Evolutionary conservation across 2,888 invertebrate species (phyloP), one percentile per base, ranked within the genome.

Genomic region (Parapristionchus giblindavisi): DNA sequence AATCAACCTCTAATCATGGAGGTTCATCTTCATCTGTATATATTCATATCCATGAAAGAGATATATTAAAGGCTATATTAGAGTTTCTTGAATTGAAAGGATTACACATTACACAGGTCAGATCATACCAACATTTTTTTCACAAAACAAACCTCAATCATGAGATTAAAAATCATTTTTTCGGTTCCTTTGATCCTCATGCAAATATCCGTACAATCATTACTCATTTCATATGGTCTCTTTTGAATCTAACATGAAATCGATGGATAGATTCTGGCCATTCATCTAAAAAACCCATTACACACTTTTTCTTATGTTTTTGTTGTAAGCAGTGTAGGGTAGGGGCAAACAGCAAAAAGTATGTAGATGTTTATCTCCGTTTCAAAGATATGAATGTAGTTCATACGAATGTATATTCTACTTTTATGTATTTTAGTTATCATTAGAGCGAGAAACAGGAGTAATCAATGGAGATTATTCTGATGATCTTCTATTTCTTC

Each of bases 391-490:
- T n/a, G n/a, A n/a, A n/a, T n/a, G n/a, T n/a, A n/a, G n/a, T n/a
- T n/a, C n/a, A n/a, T n/a, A n/a, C n/a, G n/a, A n/a, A n/a, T n/a
- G n/a, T n/a, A n/a, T n/a, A n/a, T n/a, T n/a, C n/a, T n/a, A n/a
- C 29, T 34, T 58, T 17, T 32, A 3, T 27, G 14, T 61, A 6
- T 78, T 83, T 74, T 76, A 87, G 87, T 66, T 88, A 11, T 82
- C 88, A 71, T 90, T 97, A 78, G 96, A 97, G 90, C 92, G 96
- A 70, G 97, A 97, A 90, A 94, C 96, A 0, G 96, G 96, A 68
- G 93, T 95, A 79, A 94, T 95, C 88, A 96, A 96, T 89, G 95
- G 95, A 75, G 92, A 93, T 88, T 96, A 92, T 89, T 94, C 95
- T 21, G 95, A 96, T 89, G 97, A 97, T 89, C 93, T 95, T 52